These are phyloP conservation scores for Sceliomorpha sp. DNA, from an alignment of 2,888 invertebrate genomes.

Conservation along the genomic window DNA sequence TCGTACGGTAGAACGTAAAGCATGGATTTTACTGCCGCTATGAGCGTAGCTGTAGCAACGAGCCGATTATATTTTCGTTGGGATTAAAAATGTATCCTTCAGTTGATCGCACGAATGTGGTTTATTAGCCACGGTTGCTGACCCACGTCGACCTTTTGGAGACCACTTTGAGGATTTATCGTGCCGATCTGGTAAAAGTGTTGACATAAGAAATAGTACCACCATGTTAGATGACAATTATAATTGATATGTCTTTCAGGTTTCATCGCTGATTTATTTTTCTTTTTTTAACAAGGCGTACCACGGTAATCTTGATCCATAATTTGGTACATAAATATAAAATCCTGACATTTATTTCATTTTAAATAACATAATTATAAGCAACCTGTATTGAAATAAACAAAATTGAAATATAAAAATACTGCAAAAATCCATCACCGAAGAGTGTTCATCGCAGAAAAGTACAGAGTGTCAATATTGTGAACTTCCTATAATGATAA, in stretches of 20 bases:
- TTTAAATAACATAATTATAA: background rate
- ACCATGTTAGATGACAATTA: slow-evolving; percentile 9
- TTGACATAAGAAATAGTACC: slow-evolving; percentile 11
- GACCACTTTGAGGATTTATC: slow-evolving; percentile 7
- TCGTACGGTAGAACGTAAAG: slow-evolving; percentile 46
- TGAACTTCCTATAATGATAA: too few relatives aligned
- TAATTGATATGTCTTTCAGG: slow-evolving; percentile 3
- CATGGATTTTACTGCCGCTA: slow-evolving; percentile 45
- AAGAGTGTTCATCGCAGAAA: too few relatives aligned
- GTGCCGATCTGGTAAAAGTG: slow-evolving; percentile 2
- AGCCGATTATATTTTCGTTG: slow-evolving; percentile 11
- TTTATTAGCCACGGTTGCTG: slow-evolving; percentile 11
- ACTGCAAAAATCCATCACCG: too few relatives aligned
- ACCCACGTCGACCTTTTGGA: slow-evolving; percentile 9
- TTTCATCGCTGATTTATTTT: slow-evolving; percentile 1
- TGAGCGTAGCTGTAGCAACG: slow-evolving; percentile 33
- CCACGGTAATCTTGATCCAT: slow-evolving; percentile 3
- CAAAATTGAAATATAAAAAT: too few relatives aligned
- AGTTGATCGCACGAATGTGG: slow-evolving; percentile 5
- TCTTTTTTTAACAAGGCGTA: background rate
- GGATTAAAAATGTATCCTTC: slow-evolving; percentile 14
- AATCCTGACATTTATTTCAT: background rate
- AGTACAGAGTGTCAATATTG: too few relatives aligned
- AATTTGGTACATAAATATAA: slow-evolving; percentile 1
- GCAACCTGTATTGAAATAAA: too few relatives aligned